A percentile compares a stretch with the other conserved stretches of the same genome.
Conservation (phyloP, 2,797 vertebrate species). For the Gymnopithys bicolor region DNA sequence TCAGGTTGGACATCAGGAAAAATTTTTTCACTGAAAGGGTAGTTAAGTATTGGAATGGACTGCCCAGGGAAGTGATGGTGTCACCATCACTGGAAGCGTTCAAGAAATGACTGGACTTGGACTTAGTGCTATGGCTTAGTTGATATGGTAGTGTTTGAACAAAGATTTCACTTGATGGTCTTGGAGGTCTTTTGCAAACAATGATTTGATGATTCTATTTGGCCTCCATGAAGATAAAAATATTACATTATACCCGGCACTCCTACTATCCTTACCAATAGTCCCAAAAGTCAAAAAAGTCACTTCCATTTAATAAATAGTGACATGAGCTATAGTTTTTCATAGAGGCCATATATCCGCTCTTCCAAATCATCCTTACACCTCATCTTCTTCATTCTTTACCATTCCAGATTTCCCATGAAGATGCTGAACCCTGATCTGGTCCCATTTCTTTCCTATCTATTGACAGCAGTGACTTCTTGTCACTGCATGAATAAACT, state of each 20-base stretch:
- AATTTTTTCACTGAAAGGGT: neutral
- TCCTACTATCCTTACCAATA: neutral
- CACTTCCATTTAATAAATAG: neutral
- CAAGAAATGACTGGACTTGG: rapidly evolving
- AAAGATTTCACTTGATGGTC: neutral
- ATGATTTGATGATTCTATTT: neutral
- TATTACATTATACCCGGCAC: neutral
- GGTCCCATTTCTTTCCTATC: neutral
- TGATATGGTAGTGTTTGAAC: neutral
- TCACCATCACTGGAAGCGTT: neutral
- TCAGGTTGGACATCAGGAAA: neutral
- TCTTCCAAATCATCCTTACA: neutral
- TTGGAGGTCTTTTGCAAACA: neutral
- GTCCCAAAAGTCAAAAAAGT: neutral
- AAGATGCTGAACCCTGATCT: neutral
- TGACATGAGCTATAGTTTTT: neutral
- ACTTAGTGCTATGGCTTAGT: rapidly evolving
- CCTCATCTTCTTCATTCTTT: neutral
- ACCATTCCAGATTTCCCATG: neutral
- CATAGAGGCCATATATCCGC: neutral
- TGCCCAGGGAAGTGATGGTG: neutral
- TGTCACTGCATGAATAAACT: neutral
- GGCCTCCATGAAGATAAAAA: neutral
- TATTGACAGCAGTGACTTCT: neutral
- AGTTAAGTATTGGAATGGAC: neutral